These are phyloP conservation scores for Magallana nippona DNA, from an alignment of 2,888 invertebrate genomes.

Conservation along the genomic window DNA sequence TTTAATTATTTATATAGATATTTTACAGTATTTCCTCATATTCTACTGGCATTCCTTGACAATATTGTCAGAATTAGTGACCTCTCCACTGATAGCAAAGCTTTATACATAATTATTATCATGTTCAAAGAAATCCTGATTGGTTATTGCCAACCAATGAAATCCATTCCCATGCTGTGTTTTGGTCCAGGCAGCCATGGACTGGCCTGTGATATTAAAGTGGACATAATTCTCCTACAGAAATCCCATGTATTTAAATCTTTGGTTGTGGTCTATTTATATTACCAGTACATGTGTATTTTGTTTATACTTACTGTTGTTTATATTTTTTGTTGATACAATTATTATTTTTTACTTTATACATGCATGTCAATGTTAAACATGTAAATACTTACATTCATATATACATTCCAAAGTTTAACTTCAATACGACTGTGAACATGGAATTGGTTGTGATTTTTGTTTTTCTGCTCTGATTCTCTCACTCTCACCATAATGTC, in stretches of 20 bases:
- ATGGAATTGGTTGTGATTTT: constrained; percentile 18
- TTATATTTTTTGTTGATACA: constrained; percentile 13
- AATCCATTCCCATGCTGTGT: not conserved
- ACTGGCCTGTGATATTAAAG: too few relatives aligned
- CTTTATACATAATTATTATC: too few relatives aligned
- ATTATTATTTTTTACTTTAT: not conserved
- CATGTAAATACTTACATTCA: too few relatives aligned
- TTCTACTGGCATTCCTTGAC: too few relatives aligned
- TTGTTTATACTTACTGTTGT: constrained; percentile 15
- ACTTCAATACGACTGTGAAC: not conserved
- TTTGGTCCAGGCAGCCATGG: too few relatives aligned
- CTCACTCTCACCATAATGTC: not conserved
- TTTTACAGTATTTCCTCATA: too few relatives aligned
- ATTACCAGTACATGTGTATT: constrained; percentile 13
- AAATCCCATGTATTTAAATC: not conserved
- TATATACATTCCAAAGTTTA: constrained; percentile 29
- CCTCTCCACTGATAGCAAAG: too few relatives aligned
- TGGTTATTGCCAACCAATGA: not conserved
- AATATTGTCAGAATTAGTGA: too few relatives aligned
- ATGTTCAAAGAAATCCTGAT: constrained; percentile 2
- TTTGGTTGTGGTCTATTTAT: constrained; percentile 26
- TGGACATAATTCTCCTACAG: not conserved
- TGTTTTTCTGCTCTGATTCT: not conserved
- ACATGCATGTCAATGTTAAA: constrained; percentile 12
- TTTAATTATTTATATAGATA: too few relatives aligned